Conservation (phyloP, 2,888 invertebrate species). For the Noctua janthina region DNA sequence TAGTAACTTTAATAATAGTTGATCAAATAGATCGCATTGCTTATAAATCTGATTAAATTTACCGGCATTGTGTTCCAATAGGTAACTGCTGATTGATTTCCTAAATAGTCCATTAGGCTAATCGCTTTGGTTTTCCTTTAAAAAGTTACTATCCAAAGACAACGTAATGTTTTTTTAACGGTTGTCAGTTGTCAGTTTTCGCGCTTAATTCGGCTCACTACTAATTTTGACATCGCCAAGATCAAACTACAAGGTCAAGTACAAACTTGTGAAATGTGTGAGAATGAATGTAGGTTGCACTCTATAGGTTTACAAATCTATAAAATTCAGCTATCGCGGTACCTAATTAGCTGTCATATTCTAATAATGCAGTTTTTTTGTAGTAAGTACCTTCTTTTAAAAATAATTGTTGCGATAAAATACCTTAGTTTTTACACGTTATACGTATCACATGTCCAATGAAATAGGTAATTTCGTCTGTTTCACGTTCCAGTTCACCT, state of each 20-base stretch:
- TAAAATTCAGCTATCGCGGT: not conserved
- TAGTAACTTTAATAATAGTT: slow-evolving; percentile 51
- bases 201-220: slow-evolving; percentile 19
- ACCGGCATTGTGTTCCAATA: slow-evolving; percentile 22
- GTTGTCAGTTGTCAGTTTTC: slow-evolving; percentile 8
- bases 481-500: not conserved
- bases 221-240: slow-evolving; percentile 56
- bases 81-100: slow-evolving; percentile 13
- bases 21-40: slow-evolving; percentile 42
- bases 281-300: slow-evolving; percentile 12
- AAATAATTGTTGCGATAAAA: not conserved
- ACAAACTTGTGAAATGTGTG: slow-evolving; percentile 48
- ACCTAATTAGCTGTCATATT: not conserved
- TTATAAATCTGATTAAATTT: slow-evolving; percentile 26
- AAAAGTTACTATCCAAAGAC: slow-evolving; percentile 11
- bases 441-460: not conserved
- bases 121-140: not conserved
- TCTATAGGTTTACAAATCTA: not conserved
- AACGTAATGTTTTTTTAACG: not conserved
- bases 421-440: not conserved
- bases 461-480: not conserved
- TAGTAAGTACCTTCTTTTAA: not conserved
- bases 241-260: slow-evolving; percentile 63
- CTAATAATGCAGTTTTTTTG: not conserved
- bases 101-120: slow-evolving; percentile 11